A percentile compares a stretch with the other conserved stretches of the same genome.
Conservation (phyloP, 2,888 invertebrate genomes). For the Acrobasis consociella region DNA sequence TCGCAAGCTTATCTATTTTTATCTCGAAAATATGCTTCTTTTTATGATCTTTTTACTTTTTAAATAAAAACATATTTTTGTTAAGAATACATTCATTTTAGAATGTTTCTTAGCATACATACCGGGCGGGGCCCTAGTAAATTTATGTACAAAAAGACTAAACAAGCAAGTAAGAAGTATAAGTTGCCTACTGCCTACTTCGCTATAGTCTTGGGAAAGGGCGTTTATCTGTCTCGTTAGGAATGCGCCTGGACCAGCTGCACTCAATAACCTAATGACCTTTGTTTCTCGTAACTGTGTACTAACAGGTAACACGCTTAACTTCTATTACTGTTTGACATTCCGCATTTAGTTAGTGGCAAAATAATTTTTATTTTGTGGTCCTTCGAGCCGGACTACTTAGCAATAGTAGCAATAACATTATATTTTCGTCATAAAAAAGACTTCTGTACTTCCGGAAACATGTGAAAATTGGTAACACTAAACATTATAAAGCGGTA, state of each 20-base stretch:
- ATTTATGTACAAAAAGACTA: too few relatives aligned
- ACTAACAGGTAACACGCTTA: conserved; percentile 6
- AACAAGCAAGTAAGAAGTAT: not conserved
- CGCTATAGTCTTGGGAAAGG: conserved; percentile 10
- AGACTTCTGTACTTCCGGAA: not conserved
- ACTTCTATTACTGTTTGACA: not conserved
- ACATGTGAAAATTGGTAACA: not conserved
- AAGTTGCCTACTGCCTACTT: not conserved
- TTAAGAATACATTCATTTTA: too few relatives aligned
- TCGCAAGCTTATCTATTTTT: too few relatives aligned
- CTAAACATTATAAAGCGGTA: not conserved
- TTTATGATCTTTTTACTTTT: too few relatives aligned
- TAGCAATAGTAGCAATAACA: too few relatives aligned
- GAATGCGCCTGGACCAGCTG: conserved; percentile 30
- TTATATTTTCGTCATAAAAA: too few relatives aligned
- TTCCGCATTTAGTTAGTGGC: not conserved
- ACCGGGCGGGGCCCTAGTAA: too few relatives aligned
- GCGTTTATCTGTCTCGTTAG: conserved; percentile 14
- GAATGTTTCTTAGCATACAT: too few relatives aligned
- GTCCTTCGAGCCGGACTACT: too few relatives aligned
- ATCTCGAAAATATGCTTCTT: too few relatives aligned
- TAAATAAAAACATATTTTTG: too few relatives aligned
- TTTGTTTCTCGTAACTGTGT: conserved; percentile 20
- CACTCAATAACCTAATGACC: conserved; percentile 22
- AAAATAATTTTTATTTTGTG: too few relatives aligned